These are phyloP conservation scores for Halyomorpha halys DNA, from an alignment of 1,140 invertebrate species.

Conservation along the genomic window DNA sequence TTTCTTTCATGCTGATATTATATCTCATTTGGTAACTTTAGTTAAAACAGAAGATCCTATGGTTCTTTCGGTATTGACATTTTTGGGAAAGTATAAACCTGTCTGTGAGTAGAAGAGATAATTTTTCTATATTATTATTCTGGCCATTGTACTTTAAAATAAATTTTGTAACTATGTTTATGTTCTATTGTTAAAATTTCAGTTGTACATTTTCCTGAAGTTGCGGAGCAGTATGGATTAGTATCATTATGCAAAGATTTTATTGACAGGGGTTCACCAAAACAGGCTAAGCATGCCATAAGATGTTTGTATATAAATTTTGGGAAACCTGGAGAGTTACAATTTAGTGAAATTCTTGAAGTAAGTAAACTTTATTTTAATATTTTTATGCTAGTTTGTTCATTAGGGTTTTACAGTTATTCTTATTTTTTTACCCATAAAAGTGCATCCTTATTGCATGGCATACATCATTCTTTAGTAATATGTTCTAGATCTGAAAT, in stretches of 20 bases:
- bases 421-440: neutral
- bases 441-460: too few species aligned
- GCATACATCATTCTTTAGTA: too few species aligned
- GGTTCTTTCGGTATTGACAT: conserved; percentile 73
- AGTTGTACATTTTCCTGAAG: conserved; percentile 59
- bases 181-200: conserved; percentile 29
- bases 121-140: conserved; percentile 17
- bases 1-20: conserved; percentile 76
- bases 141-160: neutral
- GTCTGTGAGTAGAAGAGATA: conserved; percentile 28
- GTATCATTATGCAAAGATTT: conserved; percentile 78
- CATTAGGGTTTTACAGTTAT: neutral
- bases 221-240: conserved; percentile 53
- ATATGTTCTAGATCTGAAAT: too few species aligned
- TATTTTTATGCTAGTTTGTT: neutral
- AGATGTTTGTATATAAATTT: conserved; percentile 83
- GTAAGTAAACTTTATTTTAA: conserved; percentile 33
- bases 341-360: conserved; percentile 82
- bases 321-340: conserved; percentile 61
- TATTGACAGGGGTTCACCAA: conserved; percentile 76
- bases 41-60: conserved; percentile 72
- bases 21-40: conserved; percentile 66
- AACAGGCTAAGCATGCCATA: conserved; percentile 93
- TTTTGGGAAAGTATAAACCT: conserved; percentile 68
- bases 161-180: too few species aligned